These are phyloP conservation scores for Drosophila pseudoobscura DNA, from an alignment of 1,140 invertebrate genomes.

Conservation along the genomic window DNA sequence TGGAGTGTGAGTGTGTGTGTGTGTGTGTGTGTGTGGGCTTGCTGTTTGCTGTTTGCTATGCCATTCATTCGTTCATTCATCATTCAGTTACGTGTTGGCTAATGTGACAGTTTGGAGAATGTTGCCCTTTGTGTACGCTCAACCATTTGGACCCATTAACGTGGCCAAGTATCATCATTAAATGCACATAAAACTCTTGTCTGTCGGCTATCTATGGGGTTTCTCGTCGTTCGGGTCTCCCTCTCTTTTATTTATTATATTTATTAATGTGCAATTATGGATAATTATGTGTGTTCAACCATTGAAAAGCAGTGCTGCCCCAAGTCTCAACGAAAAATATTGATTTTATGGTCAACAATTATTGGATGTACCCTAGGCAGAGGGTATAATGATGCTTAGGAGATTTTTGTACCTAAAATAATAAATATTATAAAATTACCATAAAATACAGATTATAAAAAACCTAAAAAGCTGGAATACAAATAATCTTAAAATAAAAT, in stretches of 20 bases:
- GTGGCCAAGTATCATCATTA: slow-evolving; percentile 58
- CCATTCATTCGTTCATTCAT: slow-evolving; percentile 48
- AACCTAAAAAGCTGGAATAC: too few species aligned
- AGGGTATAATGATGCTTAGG: too few species aligned
- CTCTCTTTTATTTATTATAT: slow-evolving; percentile 62
- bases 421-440: too few species aligned
- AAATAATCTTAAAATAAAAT: too few species aligned
- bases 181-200: slow-evolving; percentile 33
- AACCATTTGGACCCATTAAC: slow-evolving; percentile 11
- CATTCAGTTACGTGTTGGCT: slow-evolving; percentile 29
- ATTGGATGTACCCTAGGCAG: too few species aligned
- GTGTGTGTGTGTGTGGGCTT: slow-evolving; percentile 6
- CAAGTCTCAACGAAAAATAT: not conserved
- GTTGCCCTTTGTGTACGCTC: not conserved
- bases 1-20: slow-evolving; percentile 28
- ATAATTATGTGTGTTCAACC: slow-evolving; percentile 65
- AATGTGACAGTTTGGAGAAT: slow-evolving; percentile 38
- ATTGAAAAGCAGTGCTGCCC: slow-evolving; percentile 1
- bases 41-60: slow-evolving; percentile 6
- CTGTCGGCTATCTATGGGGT: slow-evolving; percentile 4
- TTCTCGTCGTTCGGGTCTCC: slow-evolving; percentile 14
- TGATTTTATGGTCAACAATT: too few species aligned
- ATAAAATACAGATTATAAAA: too few species aligned
- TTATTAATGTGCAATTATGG: slow-evolving; percentile 68
- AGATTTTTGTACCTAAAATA: too few species aligned